These are phyloP conservation scores for Pseudomyrmex sp. DNA, from an alignment of 1,140 invertebrate species.

Conservation along the genomic window DNA sequence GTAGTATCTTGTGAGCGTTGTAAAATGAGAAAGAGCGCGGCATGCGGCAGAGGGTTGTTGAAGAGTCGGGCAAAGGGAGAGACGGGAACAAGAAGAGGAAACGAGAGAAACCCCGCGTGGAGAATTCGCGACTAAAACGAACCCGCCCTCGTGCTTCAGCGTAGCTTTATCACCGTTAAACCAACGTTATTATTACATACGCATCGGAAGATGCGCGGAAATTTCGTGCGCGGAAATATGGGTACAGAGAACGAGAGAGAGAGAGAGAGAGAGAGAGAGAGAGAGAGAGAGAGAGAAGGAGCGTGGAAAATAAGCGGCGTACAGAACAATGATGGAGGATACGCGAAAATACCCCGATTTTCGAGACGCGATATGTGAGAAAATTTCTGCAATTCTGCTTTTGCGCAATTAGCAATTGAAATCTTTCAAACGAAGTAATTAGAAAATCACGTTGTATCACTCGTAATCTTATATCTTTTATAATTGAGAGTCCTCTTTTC, in stretches of 20 bases:
- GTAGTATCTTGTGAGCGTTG: constrained; percentile 53
- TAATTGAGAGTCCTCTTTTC: neutral
- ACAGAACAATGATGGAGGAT: constrained; percentile 65
- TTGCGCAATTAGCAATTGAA: neutral
- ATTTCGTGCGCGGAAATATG: neutral
- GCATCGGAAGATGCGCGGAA: constrained; percentile 67
- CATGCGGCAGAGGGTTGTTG: too few relatives aligned
- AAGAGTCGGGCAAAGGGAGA: constrained; percentile 4
- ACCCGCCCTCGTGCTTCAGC: constrained; percentile 38
- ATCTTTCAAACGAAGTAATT: neutral
- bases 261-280: constrained; percentile 5
- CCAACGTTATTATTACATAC: constrained; percentile 73
- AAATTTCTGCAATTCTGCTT: constrained; percentile 27
- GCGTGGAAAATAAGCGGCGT: constrained; percentile 71
- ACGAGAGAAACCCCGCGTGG: neutral
- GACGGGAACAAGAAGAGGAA: constrained; percentile 46
- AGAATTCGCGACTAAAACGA: constrained; percentile 8
- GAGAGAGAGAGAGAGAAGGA: constrained; percentile 30
- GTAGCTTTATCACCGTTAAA: constrained; percentile 73
- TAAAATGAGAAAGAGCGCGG: constrained; percentile 36
- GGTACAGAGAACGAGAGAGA: neutral
- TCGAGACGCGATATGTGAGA: constrained; percentile 7
- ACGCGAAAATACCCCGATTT: neutral
- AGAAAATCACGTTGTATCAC: neutral
- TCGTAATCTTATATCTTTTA: too few relatives aligned